phyloP scores from a whole-genome alignment of 2,888 invertebrate species.

The Seira sanloemensis region DNA sequence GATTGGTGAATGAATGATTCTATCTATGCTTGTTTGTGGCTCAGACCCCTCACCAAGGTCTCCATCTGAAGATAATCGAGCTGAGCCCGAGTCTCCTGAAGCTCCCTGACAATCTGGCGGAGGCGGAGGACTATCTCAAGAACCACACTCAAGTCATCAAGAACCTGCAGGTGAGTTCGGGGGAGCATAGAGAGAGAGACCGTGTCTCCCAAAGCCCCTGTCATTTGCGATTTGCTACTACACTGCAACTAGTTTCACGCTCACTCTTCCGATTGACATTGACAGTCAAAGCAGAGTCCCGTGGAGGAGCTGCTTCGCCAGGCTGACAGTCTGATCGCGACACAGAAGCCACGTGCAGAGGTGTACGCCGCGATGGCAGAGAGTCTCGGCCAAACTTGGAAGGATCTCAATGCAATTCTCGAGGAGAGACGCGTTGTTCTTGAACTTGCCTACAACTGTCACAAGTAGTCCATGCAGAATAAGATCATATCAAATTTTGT shows the following conservation, averaged over 20 bases:
- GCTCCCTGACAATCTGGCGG: conserved; percentile 85
- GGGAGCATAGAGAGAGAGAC: no score
- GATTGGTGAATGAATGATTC: background rate
- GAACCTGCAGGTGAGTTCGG: conserved; percentile 84
- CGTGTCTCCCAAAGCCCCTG: background rate
- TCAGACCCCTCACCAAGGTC: conserved; percentile 73
- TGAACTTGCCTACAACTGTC: conserved; percentile 59
- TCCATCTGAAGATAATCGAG: conserved; percentile 90
- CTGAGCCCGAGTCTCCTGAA: conserved; percentile 89
- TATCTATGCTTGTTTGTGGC: background rate
- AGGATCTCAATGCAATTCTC: conserved; percentile 79
- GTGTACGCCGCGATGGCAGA: conserved; percentile 94
- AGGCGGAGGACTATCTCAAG: conserved; percentile 84
- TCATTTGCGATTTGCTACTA: background rate
- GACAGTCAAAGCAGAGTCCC: conserved; percentile 84
- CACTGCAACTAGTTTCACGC: background rate
- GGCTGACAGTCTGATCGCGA: conserved; percentile 89
- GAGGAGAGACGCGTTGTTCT: conserved; percentile 76
- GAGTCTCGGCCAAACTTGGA: conserved; percentile 76
- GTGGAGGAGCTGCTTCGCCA: conserved; percentile 90
- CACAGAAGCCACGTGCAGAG: conserved; percentile 82
- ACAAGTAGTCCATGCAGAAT: conserved; percentile 47
- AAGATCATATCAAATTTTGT: background rate
- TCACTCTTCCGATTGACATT: background rate
- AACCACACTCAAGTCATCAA: conserved; percentile 89